These are phyloP conservation scores for Dipodomys stephensi DNA, from an alignment of 2,113 vertebrate genomes.

Conservation along the genomic window DNA sequence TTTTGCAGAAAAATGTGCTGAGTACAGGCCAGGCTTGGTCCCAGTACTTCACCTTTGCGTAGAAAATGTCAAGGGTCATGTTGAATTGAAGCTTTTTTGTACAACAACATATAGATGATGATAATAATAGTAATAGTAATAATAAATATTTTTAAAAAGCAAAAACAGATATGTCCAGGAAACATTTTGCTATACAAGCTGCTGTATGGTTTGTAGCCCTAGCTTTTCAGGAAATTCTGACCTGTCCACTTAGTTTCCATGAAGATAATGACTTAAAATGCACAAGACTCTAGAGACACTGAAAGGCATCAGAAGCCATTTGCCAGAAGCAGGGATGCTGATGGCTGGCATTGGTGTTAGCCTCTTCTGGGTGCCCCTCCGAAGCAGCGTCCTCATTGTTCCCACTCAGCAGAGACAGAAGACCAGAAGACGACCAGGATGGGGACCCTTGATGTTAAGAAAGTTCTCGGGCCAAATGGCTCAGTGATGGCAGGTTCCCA, in stretches of 20 bases:
- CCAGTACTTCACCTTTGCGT: background rate
- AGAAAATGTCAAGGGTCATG: background rate
- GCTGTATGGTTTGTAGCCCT: background rate
- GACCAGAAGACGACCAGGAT: background rate
- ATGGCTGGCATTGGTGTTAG: background rate
- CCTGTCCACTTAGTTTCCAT: background rate
- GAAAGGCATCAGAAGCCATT: background rate
- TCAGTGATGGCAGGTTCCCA: background rate
- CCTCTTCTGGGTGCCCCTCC: background rate
- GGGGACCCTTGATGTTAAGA: background rate
- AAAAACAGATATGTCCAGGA: too few species aligned
- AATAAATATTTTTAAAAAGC: too few species aligned
- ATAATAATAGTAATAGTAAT: too few species aligned
- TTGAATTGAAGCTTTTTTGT: too few species aligned
- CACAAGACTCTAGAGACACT: background rate
- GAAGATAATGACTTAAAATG: background rate
- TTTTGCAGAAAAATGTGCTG: background rate
- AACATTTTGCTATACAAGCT: background rate
- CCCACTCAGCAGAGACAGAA: background rate
- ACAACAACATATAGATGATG: too few species aligned
- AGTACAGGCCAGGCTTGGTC: background rate
- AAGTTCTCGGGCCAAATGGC: background rate
- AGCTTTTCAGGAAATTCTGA: background rate
- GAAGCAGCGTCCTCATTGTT: background rate
- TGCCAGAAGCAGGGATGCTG: background rate